These are phyloP conservation scores for Styela clava DNA, from an alignment of 23 tunicate genomes.

Conservation along the genomic window DNA sequence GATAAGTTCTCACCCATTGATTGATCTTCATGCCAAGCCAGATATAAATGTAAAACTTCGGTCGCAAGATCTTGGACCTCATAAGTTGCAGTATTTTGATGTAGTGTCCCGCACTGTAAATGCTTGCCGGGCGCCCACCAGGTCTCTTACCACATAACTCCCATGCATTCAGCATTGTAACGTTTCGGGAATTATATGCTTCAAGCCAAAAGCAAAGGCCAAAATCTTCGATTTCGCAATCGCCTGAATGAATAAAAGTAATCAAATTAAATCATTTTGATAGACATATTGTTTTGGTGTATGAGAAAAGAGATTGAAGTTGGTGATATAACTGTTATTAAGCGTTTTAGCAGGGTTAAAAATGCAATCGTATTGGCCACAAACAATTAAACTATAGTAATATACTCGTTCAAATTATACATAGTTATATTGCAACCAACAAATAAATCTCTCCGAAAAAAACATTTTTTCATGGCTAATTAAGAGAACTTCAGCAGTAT, in stretches of 20 bases:
- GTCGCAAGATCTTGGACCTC: neutral
- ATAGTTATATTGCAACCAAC: too few relatives aligned
- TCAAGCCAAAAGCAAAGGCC: neutral
- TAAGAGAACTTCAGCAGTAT: too few relatives aligned
- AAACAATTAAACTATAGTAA: too few relatives aligned
- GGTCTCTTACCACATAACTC: neutral
- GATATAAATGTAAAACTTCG: neutral
- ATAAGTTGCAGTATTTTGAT: neutral
- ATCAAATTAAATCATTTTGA: too few relatives aligned
- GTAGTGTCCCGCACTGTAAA: conserved; percentile 9
- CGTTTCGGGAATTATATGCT: neutral
- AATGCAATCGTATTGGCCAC: neutral
- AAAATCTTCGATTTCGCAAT: neutral
- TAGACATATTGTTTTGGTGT: neutral
- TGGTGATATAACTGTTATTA: neutral
- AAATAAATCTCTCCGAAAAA: too few relatives aligned
- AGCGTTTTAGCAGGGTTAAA: too few relatives aligned
- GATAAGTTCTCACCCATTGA: conserved; percentile 2
- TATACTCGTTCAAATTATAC: too few relatives aligned
- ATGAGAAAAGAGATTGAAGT: too few relatives aligned
- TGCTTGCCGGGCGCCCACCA: conserved; percentile 3
- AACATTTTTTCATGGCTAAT: too few relatives aligned
- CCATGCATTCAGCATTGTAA: conserved; percentile 12
- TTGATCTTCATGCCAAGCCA: conserved; percentile 12
- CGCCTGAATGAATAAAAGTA: neutral